Evolutionary conservation across 2,888 invertebrate genomes (phyloP).

Genomic region (Latheticus oryzae): DNA sequence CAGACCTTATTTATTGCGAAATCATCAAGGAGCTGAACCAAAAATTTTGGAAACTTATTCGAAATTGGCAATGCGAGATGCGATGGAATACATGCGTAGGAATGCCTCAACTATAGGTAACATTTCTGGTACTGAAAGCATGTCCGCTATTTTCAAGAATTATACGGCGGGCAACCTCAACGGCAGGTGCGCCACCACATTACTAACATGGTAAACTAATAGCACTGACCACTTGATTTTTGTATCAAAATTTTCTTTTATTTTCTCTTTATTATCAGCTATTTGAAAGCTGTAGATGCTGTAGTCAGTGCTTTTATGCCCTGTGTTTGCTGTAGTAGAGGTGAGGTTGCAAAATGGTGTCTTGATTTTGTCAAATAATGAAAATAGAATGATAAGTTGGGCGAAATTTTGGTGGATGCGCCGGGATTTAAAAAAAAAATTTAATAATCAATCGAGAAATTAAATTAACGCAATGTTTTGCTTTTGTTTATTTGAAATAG

Average conservation of each 20-base stretch:
- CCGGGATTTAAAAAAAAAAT: not conserved
- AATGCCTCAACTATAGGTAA: conserved; percentile 89
- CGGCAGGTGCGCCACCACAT: conserved; percentile 79
- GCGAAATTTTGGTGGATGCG: conserved; percentile 1
- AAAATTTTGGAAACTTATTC: conserved; percentile 95
- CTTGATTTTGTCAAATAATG: not conserved
- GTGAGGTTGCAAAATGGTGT: conserved; percentile 1
- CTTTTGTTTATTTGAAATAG: too few species aligned
- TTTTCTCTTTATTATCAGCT: too few species aligned
- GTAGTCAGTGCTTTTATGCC: conserved; percentile 39
- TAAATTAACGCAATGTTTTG: too few species aligned
- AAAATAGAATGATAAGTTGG: not conserved
- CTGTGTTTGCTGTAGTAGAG: not conserved
- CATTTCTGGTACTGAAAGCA: conserved; percentile 89
- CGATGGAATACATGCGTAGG: conserved; percentile 89
- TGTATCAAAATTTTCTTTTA: not conserved
- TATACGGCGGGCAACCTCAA: conserved; percentile 87
- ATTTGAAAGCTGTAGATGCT: conserved; percentile 5
- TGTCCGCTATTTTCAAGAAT: conserved; percentile 91
- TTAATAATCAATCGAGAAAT: too few species aligned
- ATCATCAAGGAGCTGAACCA: conserved; percentile 89
- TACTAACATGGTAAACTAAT: conserved; percentile 70
- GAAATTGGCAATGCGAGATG: conserved; percentile 92
- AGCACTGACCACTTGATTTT: conserved; percentile 55
- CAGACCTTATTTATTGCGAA: conserved; percentile 86